These are phyloP conservation scores for Lasioglossum lativentre DNA, from an alignment of 2,888 invertebrate genomes.

Conservation along the genomic window DNA sequence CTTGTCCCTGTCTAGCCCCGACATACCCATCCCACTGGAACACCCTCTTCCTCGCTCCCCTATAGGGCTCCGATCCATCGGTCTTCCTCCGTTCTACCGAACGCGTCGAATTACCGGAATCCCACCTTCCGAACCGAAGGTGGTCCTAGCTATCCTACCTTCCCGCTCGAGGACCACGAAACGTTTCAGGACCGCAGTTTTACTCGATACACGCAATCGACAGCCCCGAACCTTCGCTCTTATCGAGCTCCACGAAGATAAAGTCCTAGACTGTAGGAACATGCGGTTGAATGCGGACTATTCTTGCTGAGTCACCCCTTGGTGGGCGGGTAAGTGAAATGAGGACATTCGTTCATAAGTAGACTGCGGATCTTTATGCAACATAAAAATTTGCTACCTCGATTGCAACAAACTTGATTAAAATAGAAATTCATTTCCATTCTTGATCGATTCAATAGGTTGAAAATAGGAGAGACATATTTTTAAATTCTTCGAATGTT, in stretches of 20 bases:
- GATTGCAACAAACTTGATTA: background rate
- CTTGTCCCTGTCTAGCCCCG: background rate
- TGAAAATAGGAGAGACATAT: background rate
- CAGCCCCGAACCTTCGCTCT: background rate
- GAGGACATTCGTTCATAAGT: background rate
- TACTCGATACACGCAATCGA: conserved; percentile 7
- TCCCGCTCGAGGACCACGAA: background rate
- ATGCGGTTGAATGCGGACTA: background rate
- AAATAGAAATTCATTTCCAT: background rate
- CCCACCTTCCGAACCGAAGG: conserved; percentile 75
- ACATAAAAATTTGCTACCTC: background rate
- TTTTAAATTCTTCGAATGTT: no score
- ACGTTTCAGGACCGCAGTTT: background rate
- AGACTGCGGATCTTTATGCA: background rate
- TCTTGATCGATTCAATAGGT: background rate
- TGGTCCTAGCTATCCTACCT: conserved; percentile 52
- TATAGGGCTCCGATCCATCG: conserved; percentile 31
- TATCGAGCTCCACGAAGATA: background rate
- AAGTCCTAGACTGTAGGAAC: background rate
- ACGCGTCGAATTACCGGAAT: conserved; percentile 81
- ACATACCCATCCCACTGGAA: background rate
- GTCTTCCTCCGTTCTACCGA: conserved; percentile 54
- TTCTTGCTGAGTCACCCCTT: background rate
- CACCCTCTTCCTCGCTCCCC: conserved; percentile 13
- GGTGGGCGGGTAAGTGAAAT: background rate